A percentile compares a stretch with the other conserved stretches of the same genome.
These are phyloP conservation scores for Alcis repandata DNA, from an alignment of 2,888 invertebrate genomes.

Conservation along the genomic window DNA sequence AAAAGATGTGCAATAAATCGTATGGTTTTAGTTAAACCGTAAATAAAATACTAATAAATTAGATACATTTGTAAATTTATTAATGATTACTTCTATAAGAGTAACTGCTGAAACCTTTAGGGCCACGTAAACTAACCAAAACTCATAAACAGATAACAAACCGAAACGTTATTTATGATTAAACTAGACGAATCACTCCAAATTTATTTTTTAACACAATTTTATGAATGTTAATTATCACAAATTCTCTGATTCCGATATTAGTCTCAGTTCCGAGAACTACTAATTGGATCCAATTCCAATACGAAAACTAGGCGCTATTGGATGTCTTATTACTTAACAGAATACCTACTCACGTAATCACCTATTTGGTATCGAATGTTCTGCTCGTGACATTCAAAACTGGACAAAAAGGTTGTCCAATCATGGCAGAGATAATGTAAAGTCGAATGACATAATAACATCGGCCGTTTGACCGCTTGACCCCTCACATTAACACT, in stretches of 20 bases:
- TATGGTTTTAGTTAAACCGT: too few relatives aligned
- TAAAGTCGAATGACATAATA: neutral
- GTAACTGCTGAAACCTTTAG: too few relatives aligned
- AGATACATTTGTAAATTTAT: too few relatives aligned
- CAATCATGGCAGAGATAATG: neutral
- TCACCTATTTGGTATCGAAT: neutral
- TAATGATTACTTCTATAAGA: too few relatives aligned
- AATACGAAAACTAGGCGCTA: neutral
- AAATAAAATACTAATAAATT: too few relatives aligned
- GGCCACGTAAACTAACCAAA: too few relatives aligned
- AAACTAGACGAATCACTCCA: too few relatives aligned
- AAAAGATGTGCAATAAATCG: too few relatives aligned
- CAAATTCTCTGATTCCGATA: neutral
- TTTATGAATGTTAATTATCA: too few relatives aligned
- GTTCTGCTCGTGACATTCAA: neutral
- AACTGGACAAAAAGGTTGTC: neutral
- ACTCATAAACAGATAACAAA: too few relatives aligned
- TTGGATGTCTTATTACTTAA: neutral
- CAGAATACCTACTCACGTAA: neutral
- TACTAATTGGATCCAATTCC: neutral
- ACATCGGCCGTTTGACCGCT: conserved; percentile 4
- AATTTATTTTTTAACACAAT: too few relatives aligned
- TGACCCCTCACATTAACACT: conserved; percentile 9
- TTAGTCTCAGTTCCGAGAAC: neutral
- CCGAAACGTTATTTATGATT: too few relatives aligned